These are phyloP conservation scores for Pseudonaja textilis DNA, from an alignment of 2,113 vertebrate species.

Conservation along the genomic window DNA sequence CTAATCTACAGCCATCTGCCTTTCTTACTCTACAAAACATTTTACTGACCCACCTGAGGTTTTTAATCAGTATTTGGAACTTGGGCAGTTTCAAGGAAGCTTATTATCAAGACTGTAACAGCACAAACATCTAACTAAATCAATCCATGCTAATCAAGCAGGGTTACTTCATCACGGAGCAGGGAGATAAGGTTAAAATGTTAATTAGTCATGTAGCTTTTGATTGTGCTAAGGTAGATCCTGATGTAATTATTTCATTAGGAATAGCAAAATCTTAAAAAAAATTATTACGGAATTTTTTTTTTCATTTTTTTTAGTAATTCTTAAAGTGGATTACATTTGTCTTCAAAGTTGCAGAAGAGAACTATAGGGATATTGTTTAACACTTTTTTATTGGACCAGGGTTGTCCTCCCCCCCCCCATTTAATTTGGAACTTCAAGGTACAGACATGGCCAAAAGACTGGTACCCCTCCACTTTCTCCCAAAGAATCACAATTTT, in stretches of 20 bases:
- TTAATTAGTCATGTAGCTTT: neutral
- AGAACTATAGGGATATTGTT: neutral
- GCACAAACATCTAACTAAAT: neutral
- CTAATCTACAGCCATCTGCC: neutral
- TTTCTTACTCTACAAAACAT: neutral
- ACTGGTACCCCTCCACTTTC: neutral
- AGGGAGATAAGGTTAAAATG: neutral
- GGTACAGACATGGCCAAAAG: neutral
- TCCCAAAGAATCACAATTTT: neutral
- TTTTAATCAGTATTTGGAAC: neutral
- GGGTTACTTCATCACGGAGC: neutral
- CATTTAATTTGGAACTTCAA: neutral
- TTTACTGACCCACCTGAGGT: neutral
- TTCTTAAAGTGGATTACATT: neutral
- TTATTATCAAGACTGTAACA: neutral
- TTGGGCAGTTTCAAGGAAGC: neutral
- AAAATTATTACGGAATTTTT: neutral
- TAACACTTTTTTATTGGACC: neutral
- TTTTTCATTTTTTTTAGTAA: neutral
- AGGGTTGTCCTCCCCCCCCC: neutral
- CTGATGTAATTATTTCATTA: neutral
- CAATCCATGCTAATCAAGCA: neutral
- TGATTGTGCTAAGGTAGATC: neutral
- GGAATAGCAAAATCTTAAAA: neutral
- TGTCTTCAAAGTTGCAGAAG: neutral